Base-by-base conservation (phyloP, 2,888 invertebrate species). In the Dioctria linearis region DNA sequence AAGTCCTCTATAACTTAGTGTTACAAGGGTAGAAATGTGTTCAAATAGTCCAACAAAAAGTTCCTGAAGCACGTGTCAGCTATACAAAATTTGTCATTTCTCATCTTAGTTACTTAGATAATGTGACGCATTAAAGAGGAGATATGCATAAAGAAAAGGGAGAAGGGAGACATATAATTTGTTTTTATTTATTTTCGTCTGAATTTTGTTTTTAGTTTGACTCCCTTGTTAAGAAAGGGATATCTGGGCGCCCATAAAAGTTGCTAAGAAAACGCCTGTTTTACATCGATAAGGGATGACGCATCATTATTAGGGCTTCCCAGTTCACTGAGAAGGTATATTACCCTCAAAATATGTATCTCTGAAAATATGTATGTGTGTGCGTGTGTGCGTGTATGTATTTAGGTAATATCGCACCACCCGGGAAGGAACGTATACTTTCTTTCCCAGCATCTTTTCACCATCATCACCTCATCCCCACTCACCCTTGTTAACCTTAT, bases 221-320 rank as follows among this genome's bases (percentile, higher is more conserved):
- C 40, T 39, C 71, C 39, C 39, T 3, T 54, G 54, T 71, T 40
- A 54, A 71, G 39, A 9, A 54, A 71, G 54, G 59, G 59, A 59
- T 25, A 5, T n/a, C 71, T 25, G 51, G 37, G 9, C n/a, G 39
- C 42, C 40, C 40, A n/a, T n/a, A 39, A 40, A 13, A 59, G 43
- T n/a, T 25, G 5, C 13, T 63, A 37, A 59, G 39, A 42, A 9
- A 75, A 25, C 71, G 59, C 13, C 73, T 75, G 73, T 25, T 75
- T 75, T 75, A 42, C 73, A 75, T 75, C 73, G 73, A 75, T 75
- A 75, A 75, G 73, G n/a, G 40, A 75, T 75, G 73, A 59, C 59
- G 73, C 73, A 59, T 75, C 59, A 43, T 75, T 75, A 75, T 8
- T 25, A 54, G 54, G 43, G 39, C 37, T 57, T 54, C 54, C 57